These are phyloP conservation scores for Lepidocyrtinus sp. DNA, from an alignment of 2,888 invertebrate species.

Conservation along the genomic window DNA sequence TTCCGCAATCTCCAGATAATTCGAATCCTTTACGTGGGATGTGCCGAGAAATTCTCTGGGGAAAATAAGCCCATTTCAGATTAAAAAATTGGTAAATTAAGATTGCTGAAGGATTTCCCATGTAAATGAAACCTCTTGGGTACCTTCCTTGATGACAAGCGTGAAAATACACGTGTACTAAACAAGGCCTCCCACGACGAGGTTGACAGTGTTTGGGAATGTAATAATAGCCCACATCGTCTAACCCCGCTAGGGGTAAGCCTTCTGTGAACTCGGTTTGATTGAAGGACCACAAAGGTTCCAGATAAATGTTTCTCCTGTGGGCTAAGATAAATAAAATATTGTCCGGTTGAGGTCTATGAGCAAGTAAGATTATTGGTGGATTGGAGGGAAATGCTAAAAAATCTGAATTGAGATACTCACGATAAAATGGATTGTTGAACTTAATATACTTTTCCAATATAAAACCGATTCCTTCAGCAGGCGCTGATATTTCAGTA, in stretches of 20 bases:
- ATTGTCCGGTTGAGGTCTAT: no score
- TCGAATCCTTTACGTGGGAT: slow-evolving; percentile 49
- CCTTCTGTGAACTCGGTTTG: slow-evolving; percentile 57
- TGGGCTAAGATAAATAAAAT: slow-evolving; percentile 1
- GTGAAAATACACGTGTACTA: slow-evolving; percentile 64
- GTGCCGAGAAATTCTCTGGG: slow-evolving; percentile 59
- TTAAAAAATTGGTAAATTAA: no score
- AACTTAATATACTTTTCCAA: neutral
- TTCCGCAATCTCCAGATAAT: slow-evolving; percentile 62
- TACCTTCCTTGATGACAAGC: slow-evolving; percentile 60
- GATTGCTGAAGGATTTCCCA: no score
- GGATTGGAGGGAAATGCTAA: no score
- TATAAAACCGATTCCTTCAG: slow-evolving; percentile 31
- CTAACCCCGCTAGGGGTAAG: slow-evolving; percentile 37
- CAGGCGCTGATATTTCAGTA: slow-evolving; percentile 29
- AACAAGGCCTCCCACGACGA: slow-evolving; percentile 24
- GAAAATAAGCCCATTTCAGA: no score
- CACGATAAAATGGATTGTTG: slow-evolving; percentile 47
- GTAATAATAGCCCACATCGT: slow-evolving; percentile 56
- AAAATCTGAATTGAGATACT: no score
- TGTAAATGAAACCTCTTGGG: no score
- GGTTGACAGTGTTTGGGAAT: slow-evolving; percentile 47
- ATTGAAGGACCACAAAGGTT: slow-evolving; percentile 53
- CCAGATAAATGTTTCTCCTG: slow-evolving; percentile 4
- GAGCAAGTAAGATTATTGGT: no score